Evolutionary conservation across 1,140 invertebrate genomes (phyloP), one percentile per base, ranked within the genome.

Genomic region (Meteorus sp.): DNA sequence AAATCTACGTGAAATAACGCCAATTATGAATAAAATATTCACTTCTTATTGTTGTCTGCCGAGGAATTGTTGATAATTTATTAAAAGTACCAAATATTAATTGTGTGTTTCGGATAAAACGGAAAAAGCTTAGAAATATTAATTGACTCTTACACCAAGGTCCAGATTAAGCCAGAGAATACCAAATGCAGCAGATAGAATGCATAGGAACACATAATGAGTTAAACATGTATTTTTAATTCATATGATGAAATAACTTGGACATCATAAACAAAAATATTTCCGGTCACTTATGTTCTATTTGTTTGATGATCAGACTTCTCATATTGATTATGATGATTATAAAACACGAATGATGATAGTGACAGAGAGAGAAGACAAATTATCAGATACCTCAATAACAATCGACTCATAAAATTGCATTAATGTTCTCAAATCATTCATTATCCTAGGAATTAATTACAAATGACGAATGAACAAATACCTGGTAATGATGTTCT

Each of bases 401-500:
- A 3, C 17, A 39, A 39, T 13, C 2, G 17, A 39, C n/a, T 2
- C 13, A 15, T 11, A 39, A 15, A 39, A 39, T 15, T 11, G 17
- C 7, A 3, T 39, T 39, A 39, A 39, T 39, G 17, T 11, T n/a
- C n/a, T n/a, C n/a, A n/a, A n/a, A n/a, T n/a, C n/a, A n/a, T n/a
- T n/a, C n/a, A n/a, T n/a, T n/a, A n/a, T n/a, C n/a, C n/a, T 11
- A 15, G 35, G 11, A 13, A 17, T 48, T 48, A 29, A 31, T 62
- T 66, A n/a, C 65, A 50, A 66, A 64, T 64, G 39, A 70, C 70
- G 62, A 65, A 67, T n/a, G 73, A 20, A 35, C n/a, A 51, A 45
- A 52, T 82, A 89, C 89, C 88, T 89, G 64, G 87, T 84, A 70
- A 90, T 90, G 66, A 90, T 89, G 72, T 85, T 88, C 80, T 89